Conservation (phyloP, 1,140 invertebrate species). For the Drosophila persimilis region DNA sequence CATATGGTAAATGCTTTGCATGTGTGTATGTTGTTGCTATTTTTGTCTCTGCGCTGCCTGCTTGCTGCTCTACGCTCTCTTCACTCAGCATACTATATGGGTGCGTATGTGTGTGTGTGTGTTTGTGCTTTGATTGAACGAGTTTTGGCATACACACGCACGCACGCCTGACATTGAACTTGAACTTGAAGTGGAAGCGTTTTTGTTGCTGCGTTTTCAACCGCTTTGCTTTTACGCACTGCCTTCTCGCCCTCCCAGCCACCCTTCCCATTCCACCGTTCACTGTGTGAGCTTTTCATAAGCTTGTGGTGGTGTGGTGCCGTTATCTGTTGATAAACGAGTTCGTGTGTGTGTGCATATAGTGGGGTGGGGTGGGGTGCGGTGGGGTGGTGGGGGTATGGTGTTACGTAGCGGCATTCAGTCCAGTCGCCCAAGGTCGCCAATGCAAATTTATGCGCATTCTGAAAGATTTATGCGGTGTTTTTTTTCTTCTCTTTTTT, state of each 20-base stretch:
- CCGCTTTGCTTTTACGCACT: constrained; percentile 26
- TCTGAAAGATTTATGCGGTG: constrained; percentile 67
- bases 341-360: constrained; percentile 6
- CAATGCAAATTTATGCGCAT: constrained; percentile 75
- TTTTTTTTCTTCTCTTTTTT: constrained; percentile 1
- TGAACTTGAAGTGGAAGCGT: constrained; percentile 60
- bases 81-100: background rate
- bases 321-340: constrained; percentile 63
- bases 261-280: background rate
- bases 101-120: constrained; percentile 3
- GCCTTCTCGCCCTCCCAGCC: background rate
- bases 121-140: constrained; percentile 54
- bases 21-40: background rate
- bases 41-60: no score
- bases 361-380: background rate
- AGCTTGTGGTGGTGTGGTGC: constrained; percentile 30
- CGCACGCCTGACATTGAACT: constrained; percentile 67
- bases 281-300: constrained; percentile 37
- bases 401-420: constrained; percentile 16
- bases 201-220: constrained; percentile 28
- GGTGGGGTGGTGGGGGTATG: background rate
- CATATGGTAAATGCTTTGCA: constrained; percentile 34
- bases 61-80: no score
- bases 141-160: constrained; percentile 44
- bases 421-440: constrained; percentile 50